Percentiles rank a stretch among this genome's conserved stretches.
These are phyloP conservation scores for Arnoldichthys spilopterus DNA, from an alignment of 2,797 vertebrate genomes.

Conservation along the genomic window DNA sequence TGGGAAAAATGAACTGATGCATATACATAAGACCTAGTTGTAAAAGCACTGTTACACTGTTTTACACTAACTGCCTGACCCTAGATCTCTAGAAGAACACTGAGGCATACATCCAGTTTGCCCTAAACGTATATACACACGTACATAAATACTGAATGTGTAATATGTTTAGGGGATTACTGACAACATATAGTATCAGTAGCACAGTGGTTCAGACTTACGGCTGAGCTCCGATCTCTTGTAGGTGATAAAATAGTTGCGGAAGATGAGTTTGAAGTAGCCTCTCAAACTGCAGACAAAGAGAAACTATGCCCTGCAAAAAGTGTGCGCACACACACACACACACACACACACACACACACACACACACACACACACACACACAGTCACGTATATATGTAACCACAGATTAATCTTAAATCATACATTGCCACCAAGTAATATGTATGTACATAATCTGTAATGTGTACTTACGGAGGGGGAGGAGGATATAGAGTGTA, in stretches of 20 bases:
- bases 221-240: slow-evolving; percentile 96
- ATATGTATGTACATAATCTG: slow-evolving; percentile 32
- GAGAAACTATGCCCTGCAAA: slow-evolving; percentile 90
- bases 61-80: too few species aligned
- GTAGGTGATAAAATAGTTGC: slow-evolving; percentile 95
- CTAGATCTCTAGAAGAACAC: neutral
- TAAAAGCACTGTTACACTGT: too few species aligned
- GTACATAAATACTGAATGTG: neutral
- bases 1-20: too few species aligned
- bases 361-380: neutral
- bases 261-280: slow-evolving; percentile 94
- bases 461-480: slow-evolving; percentile 84
- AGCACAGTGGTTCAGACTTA: slow-evolving; percentile 75
- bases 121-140: neutral
- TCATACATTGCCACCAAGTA: slow-evolving; percentile 12
- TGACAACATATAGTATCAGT: neutral
- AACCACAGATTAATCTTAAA: slow-evolving; percentile 7
- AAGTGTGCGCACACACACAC: slow-evolving; percentile 32
- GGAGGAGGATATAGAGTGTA: slow-evolving; percentile 97
- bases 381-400: slow-evolving; percentile 3
- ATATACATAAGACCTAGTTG: too few species aligned
- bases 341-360: slow-evolving; percentile 10
- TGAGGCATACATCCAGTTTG: neutral
- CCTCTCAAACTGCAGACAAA: slow-evolving; percentile 96
- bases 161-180: neutral